Conservation (phyloP, 2,888 invertebrate species). For the Embidobia sp. region DNA sequence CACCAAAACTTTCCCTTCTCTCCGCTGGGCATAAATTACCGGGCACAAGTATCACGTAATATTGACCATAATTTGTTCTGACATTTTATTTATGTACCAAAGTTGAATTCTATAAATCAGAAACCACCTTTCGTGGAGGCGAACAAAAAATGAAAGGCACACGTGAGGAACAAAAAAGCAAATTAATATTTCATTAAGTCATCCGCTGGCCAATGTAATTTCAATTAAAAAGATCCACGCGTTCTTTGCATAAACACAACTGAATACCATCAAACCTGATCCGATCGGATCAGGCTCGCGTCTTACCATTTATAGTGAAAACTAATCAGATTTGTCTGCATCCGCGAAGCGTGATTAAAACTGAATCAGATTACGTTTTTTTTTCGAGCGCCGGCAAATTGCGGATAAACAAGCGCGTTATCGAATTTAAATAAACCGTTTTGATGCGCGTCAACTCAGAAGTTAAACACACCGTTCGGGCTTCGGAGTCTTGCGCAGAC, state of each 20-base stretch:
- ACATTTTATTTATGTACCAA: slow-evolving; percentile 15
- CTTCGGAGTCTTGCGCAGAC: too few species aligned
- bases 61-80: slow-evolving; percentile 18
- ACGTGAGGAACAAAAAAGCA: neutral
- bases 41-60: too few species aligned
- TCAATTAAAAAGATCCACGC: slow-evolving; percentile 2
- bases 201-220: neutral
- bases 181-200: slow-evolving; percentile 7
- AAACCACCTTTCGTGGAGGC: neutral
- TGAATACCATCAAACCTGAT: slow-evolving; percentile 22
- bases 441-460: too few species aligned
- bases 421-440: too few species aligned
- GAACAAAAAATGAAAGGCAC: neutral
- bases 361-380: slow-evolving; percentile 31
- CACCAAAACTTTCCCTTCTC: too few species aligned
- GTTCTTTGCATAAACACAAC: slow-evolving; percentile 1
- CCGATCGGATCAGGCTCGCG: slow-evolving; percentile 3
- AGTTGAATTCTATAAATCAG: neutral
- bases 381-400: too few species aligned
- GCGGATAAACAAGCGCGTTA: too few species aligned
- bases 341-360: slow-evolving; percentile 7
- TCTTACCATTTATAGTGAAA: slow-evolving; percentile 29
- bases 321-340: slow-evolving; percentile 33
- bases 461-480: too few species aligned
- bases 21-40: too few species aligned